A percentile compares a stretch with the other conserved stretches of the same genome.
phyloP scores from a whole-genome alignment of 2,888 invertebrate genomes.

The Pachycephus smyrnensis region DNA sequence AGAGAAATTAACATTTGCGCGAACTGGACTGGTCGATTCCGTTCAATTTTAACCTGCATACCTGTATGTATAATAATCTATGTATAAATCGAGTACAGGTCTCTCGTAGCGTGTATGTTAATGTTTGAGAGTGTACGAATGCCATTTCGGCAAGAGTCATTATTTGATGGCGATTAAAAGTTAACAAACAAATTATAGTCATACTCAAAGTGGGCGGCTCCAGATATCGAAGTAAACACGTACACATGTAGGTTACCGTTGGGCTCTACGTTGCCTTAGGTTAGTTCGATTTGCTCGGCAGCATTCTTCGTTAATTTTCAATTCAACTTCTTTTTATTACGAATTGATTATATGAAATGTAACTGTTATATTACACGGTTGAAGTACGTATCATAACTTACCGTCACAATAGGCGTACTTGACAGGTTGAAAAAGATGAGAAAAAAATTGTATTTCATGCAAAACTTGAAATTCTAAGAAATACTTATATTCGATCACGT shows the following conservation, averaged over 20 bases:
- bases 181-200: neutral
- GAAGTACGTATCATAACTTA: neutral
- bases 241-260: neutral
- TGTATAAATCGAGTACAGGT: too few relatives aligned
- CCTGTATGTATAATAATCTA: too few relatives aligned
- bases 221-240: neutral
- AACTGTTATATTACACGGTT: neutral
- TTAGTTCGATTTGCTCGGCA: neutral
- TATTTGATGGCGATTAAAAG: neutral
- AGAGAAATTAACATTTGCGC: too few relatives aligned
- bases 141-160: neutral
- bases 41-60: too few relatives aligned
- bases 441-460: too few relatives aligned
- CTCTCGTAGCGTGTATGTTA: neutral
- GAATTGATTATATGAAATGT: neutral
- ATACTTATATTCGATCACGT: neutral
- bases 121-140: neutral
- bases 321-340: neutral
- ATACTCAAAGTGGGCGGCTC: neutral
- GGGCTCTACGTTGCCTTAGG: neutral
- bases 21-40: too few relatives aligned
- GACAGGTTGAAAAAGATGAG: neutral
- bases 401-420: too few relatives aligned
- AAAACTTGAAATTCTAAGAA: neutral
- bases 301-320: neutral